Evolutionary conservation across 2,113 vertebrate genomes (phyloP).

Genomic region (Oreochromis niloticus): DNA sequence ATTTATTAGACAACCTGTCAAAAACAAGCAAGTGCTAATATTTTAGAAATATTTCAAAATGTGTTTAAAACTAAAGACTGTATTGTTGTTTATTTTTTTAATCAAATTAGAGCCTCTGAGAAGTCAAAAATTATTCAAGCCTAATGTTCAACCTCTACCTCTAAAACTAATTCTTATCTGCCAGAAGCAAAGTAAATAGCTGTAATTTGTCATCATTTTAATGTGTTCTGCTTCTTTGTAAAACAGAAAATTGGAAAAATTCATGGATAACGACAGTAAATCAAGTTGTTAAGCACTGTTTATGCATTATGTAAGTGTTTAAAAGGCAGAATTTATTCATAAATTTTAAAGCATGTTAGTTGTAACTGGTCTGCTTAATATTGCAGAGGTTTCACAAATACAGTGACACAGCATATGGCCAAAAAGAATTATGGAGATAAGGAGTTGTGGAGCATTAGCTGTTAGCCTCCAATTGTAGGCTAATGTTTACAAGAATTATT

Average conservation of each 20-base stretch:
- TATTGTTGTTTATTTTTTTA: background rate
- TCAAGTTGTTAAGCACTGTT: background rate
- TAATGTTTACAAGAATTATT: background rate
- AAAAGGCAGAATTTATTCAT: background rate
- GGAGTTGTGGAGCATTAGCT: background rate
- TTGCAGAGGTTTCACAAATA: background rate
- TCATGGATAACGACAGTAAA: background rate
- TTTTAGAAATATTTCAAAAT: background rate
- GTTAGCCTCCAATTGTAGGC: background rate
- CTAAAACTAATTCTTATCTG: background rate
- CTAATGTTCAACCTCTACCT: background rate
- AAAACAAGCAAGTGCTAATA: background rate
- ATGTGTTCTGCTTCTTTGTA: background rate
- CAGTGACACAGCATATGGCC: background rate
- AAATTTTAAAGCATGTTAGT: background rate
- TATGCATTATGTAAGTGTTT: background rate
- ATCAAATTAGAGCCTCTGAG: background rate
- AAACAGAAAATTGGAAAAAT: background rate
- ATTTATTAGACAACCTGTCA: background rate
- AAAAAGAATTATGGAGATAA: background rate
- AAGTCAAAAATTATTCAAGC: background rate
- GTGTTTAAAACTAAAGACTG: background rate
- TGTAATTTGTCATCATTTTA: background rate
- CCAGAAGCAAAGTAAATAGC: background rate
- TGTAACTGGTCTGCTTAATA: background rate